A percentile compares a stretch with the other conserved stretches of the same genome.
These are phyloP conservation scores for Percopsis omiscomaycus DNA, from an alignment of 2,797 vertebrate species.

Conservation along the genomic window DNA sequence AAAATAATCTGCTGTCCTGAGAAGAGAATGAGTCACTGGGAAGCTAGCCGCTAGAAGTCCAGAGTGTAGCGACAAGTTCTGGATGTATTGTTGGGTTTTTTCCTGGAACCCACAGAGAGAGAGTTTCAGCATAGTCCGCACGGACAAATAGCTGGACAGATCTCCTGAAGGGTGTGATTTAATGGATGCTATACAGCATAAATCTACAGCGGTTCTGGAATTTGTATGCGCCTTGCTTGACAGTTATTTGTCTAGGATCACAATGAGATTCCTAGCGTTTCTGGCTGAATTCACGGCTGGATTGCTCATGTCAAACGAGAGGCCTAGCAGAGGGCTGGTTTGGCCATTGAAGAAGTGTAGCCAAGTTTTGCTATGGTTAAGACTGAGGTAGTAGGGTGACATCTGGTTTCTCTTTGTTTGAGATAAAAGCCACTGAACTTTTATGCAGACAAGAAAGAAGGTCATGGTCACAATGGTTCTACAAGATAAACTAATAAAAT, in stretches of 20 bases:
- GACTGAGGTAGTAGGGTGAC: not conserved
- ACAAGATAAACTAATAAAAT: conserved; percentile 1
- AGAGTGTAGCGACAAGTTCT: conserved; percentile 5
- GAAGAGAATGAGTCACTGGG: not conserved
- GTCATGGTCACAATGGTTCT: not conserved
- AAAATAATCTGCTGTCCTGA: not conserved
- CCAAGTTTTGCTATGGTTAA: not conserved
- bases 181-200: not conserved
- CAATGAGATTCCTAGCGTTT: not conserved
- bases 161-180: conserved; percentile 7
- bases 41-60: not conserved
- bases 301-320: not conserved
- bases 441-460: not conserved
- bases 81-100: conserved; percentile 7
- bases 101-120: conserved; percentile 2
- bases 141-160: conserved; percentile 20
- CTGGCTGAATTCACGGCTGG: not conserved
- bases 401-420: not conserved
- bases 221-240: conserved; percentile 5
- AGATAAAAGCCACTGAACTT: conserved; percentile 2
- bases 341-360: no score
- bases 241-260: conserved; percentile 8
- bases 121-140: conserved; percentile 10
- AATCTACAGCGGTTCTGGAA: conserved; percentile 17
- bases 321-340: not conserved